Conservation (phyloP, 2,113 vertebrate genomes). For the Pyxicephalus adspersus region DNA sequence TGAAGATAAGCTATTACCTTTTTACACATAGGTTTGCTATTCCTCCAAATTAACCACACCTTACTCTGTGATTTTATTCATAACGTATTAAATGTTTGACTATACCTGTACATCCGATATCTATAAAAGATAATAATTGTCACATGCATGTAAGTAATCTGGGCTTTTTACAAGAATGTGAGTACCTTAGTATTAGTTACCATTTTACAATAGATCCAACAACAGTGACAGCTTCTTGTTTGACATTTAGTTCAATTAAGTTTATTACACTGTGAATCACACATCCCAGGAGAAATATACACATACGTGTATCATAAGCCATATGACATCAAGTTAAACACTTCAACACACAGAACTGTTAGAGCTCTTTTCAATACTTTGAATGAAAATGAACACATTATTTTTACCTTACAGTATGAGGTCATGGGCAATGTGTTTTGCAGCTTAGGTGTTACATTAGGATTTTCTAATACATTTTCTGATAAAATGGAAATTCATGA, state of each 20-base stretch:
- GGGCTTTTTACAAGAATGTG: too few species aligned
- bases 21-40: too few species aligned
- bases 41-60: too few species aligned
- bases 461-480: constrained; percentile 20
- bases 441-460: constrained; percentile 35
- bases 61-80: too few species aligned
- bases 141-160: too few species aligned
- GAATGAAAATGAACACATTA: constrained; percentile 30
- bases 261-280: neutral
- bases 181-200: neutral
- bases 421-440: constrained; percentile 39
- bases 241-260: constrained; percentile 4
- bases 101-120: too few species aligned
- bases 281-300: constrained; percentile 13
- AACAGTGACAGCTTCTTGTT: neutral
- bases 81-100: too few species aligned
- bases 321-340: constrained; percentile 35
- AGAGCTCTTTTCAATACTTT: constrained; percentile 27
- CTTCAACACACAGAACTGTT: constrained; percentile 23
- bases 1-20: too few species aligned
- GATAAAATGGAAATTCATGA: constrained; percentile 31
- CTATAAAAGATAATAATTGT: too few species aligned
- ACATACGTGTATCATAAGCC: constrained; percentile 25
- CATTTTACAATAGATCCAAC: neutral
- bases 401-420: constrained; percentile 43